These are phyloP conservation scores for Dasyprocta punctata DNA, from an alignment of 2,113 vertebrate genomes.

Conservation along the genomic window DNA sequence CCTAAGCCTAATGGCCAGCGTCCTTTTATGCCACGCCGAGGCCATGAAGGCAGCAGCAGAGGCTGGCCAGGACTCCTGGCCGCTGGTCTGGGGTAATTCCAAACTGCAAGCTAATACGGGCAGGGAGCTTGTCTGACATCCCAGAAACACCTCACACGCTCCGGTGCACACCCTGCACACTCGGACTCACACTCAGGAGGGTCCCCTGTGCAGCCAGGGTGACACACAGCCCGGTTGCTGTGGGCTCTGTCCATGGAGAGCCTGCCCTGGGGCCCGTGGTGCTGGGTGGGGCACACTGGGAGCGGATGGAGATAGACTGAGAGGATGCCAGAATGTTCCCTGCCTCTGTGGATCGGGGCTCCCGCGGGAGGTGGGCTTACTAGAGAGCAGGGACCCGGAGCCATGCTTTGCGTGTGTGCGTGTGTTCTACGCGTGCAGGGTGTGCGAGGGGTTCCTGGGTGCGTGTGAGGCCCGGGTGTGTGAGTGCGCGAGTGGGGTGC, in stretches of 20 bases:
- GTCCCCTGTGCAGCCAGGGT: neutral
- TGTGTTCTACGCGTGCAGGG: neutral
- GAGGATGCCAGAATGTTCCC: neutral
- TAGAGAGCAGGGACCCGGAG: neutral
- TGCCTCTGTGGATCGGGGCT: neutral
- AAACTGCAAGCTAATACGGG: neutral
- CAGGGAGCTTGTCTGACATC: neutral
- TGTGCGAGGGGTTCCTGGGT: neutral
- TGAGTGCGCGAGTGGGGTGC: too few relatives aligned
- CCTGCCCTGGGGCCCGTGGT: neutral
- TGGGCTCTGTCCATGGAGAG: neutral
- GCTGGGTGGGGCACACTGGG: neutral
- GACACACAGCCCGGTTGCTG: neutral
- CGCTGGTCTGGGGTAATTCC: neutral
- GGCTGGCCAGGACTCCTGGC: neutral
- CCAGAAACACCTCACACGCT: neutral
- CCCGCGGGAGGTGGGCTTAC: too few relatives aligned
- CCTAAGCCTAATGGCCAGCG: neutral
- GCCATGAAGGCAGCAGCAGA: neutral
- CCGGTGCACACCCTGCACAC: neutral
- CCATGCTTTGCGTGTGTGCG: neutral
- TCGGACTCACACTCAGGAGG: neutral
- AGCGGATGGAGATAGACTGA: neutral
- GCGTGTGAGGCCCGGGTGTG: too few relatives aligned
- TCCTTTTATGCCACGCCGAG: neutral